Conservation (phyloP, 2,797 vertebrate species). For the Clarias platycephalus region DNA sequence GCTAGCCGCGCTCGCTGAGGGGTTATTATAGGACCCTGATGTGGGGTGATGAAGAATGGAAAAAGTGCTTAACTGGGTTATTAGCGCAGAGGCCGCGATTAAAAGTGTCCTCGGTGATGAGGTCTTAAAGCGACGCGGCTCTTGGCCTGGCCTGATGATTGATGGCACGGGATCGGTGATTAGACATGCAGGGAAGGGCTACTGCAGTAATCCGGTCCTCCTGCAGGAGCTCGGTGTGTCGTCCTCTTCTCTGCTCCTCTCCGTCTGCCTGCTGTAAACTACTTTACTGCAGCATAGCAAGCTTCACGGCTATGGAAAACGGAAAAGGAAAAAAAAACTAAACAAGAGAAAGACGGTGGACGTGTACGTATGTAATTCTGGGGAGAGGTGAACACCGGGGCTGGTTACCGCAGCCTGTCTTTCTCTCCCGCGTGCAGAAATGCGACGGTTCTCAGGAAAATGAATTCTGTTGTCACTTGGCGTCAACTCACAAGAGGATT, state of each 20-base stretch:
- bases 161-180: slow-evolving; percentile 67
- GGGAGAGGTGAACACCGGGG: slow-evolving; percentile 51
- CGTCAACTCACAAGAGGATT: slow-evolving; percentile 56
- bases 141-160: slow-evolving; percentile 60
- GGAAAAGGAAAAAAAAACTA: not conserved
- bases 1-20: slow-evolving; percentile 54
- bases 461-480: slow-evolving; percentile 60
- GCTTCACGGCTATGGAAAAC: slow-evolving; percentile 59
- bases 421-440: slow-evolving; percentile 44
- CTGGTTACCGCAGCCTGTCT: slow-evolving; percentile 62
- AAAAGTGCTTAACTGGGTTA: slow-evolving; percentile 61
- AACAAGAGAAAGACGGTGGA: slow-evolving; percentile 36
- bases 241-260: slow-evolving; percentile 47
- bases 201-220: slow-evolving; percentile 8
- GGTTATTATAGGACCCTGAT: slow-evolving; percentile 58
- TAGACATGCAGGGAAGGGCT: slow-evolving; percentile 43
- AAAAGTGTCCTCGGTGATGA: slow-evolving; percentile 64
- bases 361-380: slow-evolving; percentile 64
- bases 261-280: slow-evolving; percentile 59
- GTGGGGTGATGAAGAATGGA: slow-evolving; percentile 59
- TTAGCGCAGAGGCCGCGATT: slow-evolving; percentile 59
- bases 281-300: slow-evolving; percentile 65
- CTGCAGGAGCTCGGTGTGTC: slow-evolving; percentile 48
- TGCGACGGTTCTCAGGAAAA: slow-evolving; percentile 51
- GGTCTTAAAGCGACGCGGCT: slow-evolving; percentile 43